phyloP scores from a whole-genome alignment of 2,888 invertebrate genomes.

The Hemaris fuciformis region DNA sequence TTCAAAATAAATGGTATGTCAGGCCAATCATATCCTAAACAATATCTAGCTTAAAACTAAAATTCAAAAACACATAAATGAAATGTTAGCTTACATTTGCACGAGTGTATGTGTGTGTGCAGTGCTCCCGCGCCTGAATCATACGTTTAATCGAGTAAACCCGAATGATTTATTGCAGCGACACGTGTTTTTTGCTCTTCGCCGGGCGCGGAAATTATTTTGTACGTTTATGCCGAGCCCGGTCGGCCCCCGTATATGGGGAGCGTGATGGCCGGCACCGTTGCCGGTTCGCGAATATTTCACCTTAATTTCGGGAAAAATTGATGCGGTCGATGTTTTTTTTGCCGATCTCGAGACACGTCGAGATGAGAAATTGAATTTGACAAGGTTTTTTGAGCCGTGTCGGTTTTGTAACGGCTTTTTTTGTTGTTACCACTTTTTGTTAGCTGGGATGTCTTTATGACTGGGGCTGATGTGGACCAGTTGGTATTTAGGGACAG shows the following conservation, averaged over 20 bases:
- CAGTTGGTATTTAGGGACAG: neutral
- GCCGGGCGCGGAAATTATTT: slow-evolving; percentile 76
- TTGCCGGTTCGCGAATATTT: slow-evolving; percentile 51
- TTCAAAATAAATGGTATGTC: too few species aligned
- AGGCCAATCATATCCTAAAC: too few species aligned
- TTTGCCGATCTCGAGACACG: slow-evolving; percentile 42
- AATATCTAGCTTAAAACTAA: too few species aligned
- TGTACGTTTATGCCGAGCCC: slow-evolving; percentile 75
- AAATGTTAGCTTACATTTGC: too few species aligned
- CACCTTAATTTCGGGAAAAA: slow-evolving; percentile 68
- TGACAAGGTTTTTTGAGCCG: slow-evolving; percentile 47
- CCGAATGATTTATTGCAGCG: slow-evolving; percentile 77
- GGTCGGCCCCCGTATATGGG: slow-evolving; percentile 60
- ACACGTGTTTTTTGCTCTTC: slow-evolving; percentile 77
- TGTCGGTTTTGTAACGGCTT: slow-evolving; percentile 33
- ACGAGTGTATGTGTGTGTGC: slow-evolving; percentile 33
- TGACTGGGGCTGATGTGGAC: neutral
- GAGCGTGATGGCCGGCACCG: slow-evolving; percentile 29
- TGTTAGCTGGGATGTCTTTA: neutral
- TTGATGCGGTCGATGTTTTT: slow-evolving; percentile 39
- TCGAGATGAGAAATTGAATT: slow-evolving; percentile 62
- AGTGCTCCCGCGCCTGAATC: slow-evolving; percentile 73
- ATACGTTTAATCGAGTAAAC: slow-evolving; percentile 76
- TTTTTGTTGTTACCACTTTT: slow-evolving; percentile 20
- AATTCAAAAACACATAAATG: too few species aligned